These are phyloP conservation scores for Lamprologus ornatipinnis DNA, from an alignment of 2,113 vertebrate genomes.

Conservation along the genomic window DNA sequence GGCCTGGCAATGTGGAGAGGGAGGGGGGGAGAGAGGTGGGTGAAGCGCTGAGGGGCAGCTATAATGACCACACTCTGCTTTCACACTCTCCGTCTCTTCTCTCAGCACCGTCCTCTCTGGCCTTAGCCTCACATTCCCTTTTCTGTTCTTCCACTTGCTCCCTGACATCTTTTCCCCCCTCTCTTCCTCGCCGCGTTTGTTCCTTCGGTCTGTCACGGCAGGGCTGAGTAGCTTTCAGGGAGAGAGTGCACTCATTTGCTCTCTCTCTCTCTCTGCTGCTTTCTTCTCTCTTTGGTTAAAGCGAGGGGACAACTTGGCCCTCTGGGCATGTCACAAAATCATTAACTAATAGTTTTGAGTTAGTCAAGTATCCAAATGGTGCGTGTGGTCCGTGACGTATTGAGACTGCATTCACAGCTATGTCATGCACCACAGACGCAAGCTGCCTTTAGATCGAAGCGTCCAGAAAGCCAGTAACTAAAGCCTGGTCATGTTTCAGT, in stretches of 20 bases:
- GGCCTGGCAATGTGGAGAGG: conserved; percentile 67
- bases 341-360: conserved; percentile 62
- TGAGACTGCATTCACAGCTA: conserved; percentile 7
- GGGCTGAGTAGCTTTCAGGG: conserved; percentile 49
- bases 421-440: neutral
- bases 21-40: neutral
- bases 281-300: conserved; percentile 46
- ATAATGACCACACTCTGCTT: conserved; percentile 83
- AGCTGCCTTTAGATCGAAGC: neutral
- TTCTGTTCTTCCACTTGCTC: conserved; percentile 46
- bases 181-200: conserved; percentile 49
- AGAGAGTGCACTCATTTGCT: conserved; percentile 51
- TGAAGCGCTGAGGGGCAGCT: conserved; percentile 75
- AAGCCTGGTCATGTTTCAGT: neutral
- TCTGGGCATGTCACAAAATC: conserved; percentile 58
- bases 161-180: conserved; percentile 4
- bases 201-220: conserved; percentile 42
- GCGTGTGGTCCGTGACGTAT: neutral
- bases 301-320: conserved; percentile 50
- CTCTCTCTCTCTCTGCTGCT: neutral
- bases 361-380: conserved; percentile 38
- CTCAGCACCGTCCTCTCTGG: conserved; percentile 71
- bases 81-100: conserved; percentile 79
- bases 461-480: neutral
- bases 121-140: conserved; percentile 67